Percentiles rank a stretch among this genome's conserved stretches.
These are phyloP conservation scores for Sus cebifrons DNA, from an alignment of 2,797 vertebrate species.

Conservation along the genomic window DNA sequence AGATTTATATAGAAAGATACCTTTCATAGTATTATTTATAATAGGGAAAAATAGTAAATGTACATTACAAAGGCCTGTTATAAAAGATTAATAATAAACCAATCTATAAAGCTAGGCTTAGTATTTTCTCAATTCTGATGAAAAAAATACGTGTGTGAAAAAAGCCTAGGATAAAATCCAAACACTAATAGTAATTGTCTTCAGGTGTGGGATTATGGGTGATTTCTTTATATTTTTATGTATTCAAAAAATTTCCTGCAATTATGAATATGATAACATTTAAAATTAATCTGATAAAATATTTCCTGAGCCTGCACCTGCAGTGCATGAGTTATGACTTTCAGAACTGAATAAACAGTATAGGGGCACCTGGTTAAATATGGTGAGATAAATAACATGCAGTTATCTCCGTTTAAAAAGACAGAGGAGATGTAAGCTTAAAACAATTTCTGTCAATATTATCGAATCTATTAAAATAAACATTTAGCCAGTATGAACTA, in stretches of 20 bases:
- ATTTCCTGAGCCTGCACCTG: constrained; percentile 10
- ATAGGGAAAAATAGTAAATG: neutral
- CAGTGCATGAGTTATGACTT: constrained; percentile 24
- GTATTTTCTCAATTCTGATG: neutral
- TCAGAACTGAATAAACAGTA: constrained; percentile 40
- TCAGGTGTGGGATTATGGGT: neutral
- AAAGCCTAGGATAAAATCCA: neutral
- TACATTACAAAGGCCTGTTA: neutral
- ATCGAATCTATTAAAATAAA: constrained; percentile 60
- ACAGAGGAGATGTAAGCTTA: neutral
- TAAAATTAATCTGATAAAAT: constrained; percentile 35
- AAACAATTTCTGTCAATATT: constrained; percentile 17
- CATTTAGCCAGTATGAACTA: neutral
- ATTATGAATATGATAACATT: neutral
- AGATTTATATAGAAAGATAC: neutral
- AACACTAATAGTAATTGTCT: constrained; percentile 33
- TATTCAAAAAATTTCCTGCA: neutral
- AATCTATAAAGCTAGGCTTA: constrained; percentile 5
- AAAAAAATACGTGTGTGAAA: neutral
- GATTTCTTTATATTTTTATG: constrained; percentile 61
- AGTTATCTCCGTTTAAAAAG: constrained; percentile 48
- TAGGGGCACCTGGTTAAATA: constrained; percentile 2
- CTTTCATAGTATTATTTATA: constrained; percentile 41
- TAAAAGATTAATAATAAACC: constrained; percentile 28
- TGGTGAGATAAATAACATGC: neutral